These are phyloP conservation scores for Loripinus fragilis DNA, from an alignment of 2,888 invertebrate species.

Conservation along the genomic window DNA sequence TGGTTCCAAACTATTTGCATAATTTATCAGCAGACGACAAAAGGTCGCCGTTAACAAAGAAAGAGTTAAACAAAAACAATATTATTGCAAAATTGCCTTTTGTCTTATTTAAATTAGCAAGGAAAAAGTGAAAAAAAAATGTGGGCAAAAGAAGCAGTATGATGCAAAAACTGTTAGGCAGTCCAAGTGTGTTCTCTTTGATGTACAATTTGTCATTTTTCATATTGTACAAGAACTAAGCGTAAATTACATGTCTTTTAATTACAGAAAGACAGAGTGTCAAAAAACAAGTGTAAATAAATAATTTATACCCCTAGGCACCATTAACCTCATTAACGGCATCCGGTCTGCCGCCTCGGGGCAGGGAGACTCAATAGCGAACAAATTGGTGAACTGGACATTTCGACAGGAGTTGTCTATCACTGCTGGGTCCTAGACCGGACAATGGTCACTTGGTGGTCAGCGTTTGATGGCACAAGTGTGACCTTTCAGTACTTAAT, in stretches of 20 bases:
- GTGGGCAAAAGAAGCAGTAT: too few relatives aligned
- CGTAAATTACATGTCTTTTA: conserved; percentile 20
- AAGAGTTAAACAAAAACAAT: too few relatives aligned
- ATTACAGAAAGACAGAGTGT: conserved; percentile 15
- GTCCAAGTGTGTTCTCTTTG: neutral
- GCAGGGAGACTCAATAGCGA: conserved; percentile 38
- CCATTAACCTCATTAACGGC: conserved; percentile 35
- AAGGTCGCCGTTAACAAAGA: too few relatives aligned
- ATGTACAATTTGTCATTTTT: conserved; percentile 10
- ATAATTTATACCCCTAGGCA: conserved; percentile 11
- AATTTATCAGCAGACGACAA: too few relatives aligned
- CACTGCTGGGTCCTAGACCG: conserved; percentile 1
- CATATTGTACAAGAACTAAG: conserved; percentile 3
- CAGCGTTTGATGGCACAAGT: conserved; percentile 3
- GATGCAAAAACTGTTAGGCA: too few relatives aligned
- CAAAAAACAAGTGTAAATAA: conserved; percentile 19
- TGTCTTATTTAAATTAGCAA: too few relatives aligned
- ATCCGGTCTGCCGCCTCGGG: conserved; percentile 36
- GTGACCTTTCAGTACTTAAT: conserved; percentile 17
- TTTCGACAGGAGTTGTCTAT: conserved; percentile 19
- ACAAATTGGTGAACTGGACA: conserved; percentile 36
- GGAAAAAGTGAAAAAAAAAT: too few relatives aligned
- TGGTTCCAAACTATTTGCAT: too few relatives aligned
- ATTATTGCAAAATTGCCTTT: too few relatives aligned
- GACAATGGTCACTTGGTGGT: conserved; percentile 13